Base-by-base conservation (phyloP, 1,140 invertebrate genomes). In the Leptinotarsa texana region DNA sequence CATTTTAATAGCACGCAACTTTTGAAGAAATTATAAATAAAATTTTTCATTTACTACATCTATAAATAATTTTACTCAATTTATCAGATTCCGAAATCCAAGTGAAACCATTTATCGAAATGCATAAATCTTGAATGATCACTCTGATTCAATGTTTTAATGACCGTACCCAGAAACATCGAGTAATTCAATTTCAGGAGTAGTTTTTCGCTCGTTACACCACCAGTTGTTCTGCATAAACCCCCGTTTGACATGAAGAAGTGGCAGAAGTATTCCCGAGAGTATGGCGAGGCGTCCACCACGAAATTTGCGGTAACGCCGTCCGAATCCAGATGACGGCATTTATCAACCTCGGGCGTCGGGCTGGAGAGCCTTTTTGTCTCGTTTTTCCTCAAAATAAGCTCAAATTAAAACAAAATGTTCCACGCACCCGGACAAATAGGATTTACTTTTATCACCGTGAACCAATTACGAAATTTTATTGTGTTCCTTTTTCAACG, bases 271-370 rank as follows among this genome's bases (percentile, higher is more conserved):
- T 57, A 57, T 57, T n/a, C 51, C 51, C 51, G 51, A 57, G n/a
- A 57, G 51, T 18, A 57, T 57, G 17, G n/a, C 51, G 51, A 57
- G 51, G 51, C 51, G 51, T 57, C 51, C 51, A 57, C 51, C 51
- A 57, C 51, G 51, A 57, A 57, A 57, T 57, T 57, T 57, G 51
- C 51, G 51, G 51, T 18, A 57, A 57, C 51, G 51, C 51, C 51
- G 51, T 57, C 51, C 51, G 51, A 57, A 57, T 57, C 51, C 51
- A 57, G 51, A 57, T 57, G 51, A 57, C 13, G 51, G n/a, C 51
- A 57, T 57, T 57, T 57, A 57, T 57, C 51, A 57, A 57, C 51
- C 51, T 57, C 51, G 15, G 15, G 15, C n/a, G 51, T 42, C 51
- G 51, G 6, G 51, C 51, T 57, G 13, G 15, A 57, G 15, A 57